Evolutionary conservation across 2,113 vertebrate species (phyloP).

Genomic region (Corythoichthys haematopterus): DNA sequence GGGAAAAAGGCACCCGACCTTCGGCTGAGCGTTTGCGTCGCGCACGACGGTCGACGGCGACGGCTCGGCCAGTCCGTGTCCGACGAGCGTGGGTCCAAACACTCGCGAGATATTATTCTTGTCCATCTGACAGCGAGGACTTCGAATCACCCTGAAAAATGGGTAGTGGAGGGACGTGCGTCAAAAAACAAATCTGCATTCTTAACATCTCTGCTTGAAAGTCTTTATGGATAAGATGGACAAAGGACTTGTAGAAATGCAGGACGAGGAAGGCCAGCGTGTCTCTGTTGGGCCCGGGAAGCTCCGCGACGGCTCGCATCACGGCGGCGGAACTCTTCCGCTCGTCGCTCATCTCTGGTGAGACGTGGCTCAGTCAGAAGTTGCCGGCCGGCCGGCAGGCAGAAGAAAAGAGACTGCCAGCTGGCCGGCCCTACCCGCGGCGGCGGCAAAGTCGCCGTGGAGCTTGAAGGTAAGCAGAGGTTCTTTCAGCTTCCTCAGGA

Average conservation of each 20-base stretch:
- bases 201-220: not conserved
- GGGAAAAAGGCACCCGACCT: constrained; percentile 56
- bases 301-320: constrained; percentile 65
- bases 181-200: not conserved
- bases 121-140: constrained; percentile 79
- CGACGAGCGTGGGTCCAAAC: constrained; percentile 82
- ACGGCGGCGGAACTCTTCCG: constrained; percentile 55
- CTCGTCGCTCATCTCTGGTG: constrained; percentile 68
- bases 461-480: constrained; percentile 81
- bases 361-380: not conserved
- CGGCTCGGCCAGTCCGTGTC: constrained; percentile 74
- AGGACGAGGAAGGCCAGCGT: constrained; percentile 76
- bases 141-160: constrained; percentile 66
- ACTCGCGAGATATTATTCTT: constrained; percentile 76
- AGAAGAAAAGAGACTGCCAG: too few relatives aligned
- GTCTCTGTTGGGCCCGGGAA: constrained; percentile 77
- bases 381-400: too few relatives aligned
- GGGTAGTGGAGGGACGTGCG: too few relatives aligned
- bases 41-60: constrained; percentile 74
- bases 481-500: constrained; percentile 79
- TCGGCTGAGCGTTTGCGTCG: constrained; percentile 75
- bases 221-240: not conserved
- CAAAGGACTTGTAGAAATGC: constrained; percentile 53
- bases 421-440: constrained; percentile 61
- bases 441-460: constrained; percentile 75